These are phyloP conservation scores for Heliconius hortense DNA, from an alignment of 2,888 invertebrate genomes.

Conservation along the genomic window DNA sequence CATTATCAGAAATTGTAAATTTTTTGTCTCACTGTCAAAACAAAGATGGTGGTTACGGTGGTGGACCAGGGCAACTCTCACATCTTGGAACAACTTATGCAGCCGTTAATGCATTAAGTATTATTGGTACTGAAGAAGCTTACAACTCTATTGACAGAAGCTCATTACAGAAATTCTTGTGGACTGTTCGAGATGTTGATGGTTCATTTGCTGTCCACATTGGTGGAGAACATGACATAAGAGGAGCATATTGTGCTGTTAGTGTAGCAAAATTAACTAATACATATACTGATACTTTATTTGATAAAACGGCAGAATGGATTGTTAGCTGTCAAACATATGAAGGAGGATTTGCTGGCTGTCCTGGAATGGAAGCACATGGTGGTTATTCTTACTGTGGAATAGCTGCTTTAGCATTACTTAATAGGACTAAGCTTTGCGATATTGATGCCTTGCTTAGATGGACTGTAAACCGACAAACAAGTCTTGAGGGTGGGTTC, in stretches of 20 bases:
- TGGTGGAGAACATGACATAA: slow-evolving; percentile 96
- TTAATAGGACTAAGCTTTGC: slow-evolving; percentile 88
- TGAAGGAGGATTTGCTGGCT: slow-evolving; percentile 98
- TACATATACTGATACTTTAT: slow-evolving; percentile 87
- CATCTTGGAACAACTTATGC: slow-evolving; percentile 99
- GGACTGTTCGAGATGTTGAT: slow-evolving; percentile 88
- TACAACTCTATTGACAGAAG: slow-evolving; percentile 92
- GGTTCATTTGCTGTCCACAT: slow-evolving; percentile 96
- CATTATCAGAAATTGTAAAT: slow-evolving; percentile 63
- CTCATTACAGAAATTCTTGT: slow-evolving; percentile 88
- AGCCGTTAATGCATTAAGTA: slow-evolving; percentile 95
- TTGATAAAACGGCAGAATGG: slow-evolving; percentile 95
- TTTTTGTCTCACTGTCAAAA: slow-evolving; percentile 86
- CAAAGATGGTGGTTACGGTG: slow-evolving; percentile 93
- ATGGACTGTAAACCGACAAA: slow-evolving; percentile 96
- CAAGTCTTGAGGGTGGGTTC: slow-evolving; percentile 97
- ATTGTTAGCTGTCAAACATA: slow-evolving; percentile 97
- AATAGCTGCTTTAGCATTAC: slow-evolving; percentile 92
- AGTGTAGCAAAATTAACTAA: slow-evolving; percentile 94
- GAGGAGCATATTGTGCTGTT: slow-evolving; percentile 98
- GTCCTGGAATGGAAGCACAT: slow-evolving; percentile 95
- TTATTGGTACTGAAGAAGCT: slow-evolving; percentile 93
- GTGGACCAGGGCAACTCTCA: slow-evolving; percentile 95
- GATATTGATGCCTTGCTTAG: slow-evolving; percentile 89
- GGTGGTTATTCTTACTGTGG: slow-evolving; percentile 99